Evolutionary conservation across 2,888 invertebrate genomes (phyloP), one percentile per base, ranked within the genome.

Genomic region (Drosophila lacicola): DNA sequence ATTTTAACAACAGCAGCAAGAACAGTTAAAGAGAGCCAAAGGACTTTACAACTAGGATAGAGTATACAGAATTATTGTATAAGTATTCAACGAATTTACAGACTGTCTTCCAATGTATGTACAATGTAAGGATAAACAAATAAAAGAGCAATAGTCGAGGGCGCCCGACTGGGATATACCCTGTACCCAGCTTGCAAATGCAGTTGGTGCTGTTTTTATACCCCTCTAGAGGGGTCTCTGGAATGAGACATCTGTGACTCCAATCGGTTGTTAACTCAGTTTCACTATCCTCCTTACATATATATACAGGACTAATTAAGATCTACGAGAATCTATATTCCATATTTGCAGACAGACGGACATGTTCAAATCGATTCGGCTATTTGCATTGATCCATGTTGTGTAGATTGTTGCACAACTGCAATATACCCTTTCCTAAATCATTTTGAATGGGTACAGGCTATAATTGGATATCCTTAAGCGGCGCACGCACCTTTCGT

Each of bases 401-500:
- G 8, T 29, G 2, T 8, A 8, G 29, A 2, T 8, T 25, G 25
- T 25, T 19, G 3, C 17, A 13, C 8, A 8, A 19, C 36, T 21
- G 21, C 50, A 36, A 10, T 5, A 19, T 11, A 33, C 17, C 8
- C 47, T 14, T 14, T n/a, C 3, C 42, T 21, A 9, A 19, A 8
- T 29, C 29, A 29, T 29, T 8, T 10, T 54, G 6, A 10, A 17
- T 21, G 34, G 2, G 55, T 55, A 55, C 36, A 55, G 45, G 45
- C 13, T 55, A 55, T 17, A 5, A 4, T 17, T 25, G 6, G 13
- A 0, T 1, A 69, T 34, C 25, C 3, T 19, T 46, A 2, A 11
- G 44, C 25, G 13, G 4, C 17, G 10, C 36, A 82, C 90, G 92
- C 93, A 93, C 95, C 95, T 93, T 95, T 95, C 64, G 96, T 95